Conservation (phyloP, 2,797 vertebrate species). For the Anolis apletophallus region DNA sequence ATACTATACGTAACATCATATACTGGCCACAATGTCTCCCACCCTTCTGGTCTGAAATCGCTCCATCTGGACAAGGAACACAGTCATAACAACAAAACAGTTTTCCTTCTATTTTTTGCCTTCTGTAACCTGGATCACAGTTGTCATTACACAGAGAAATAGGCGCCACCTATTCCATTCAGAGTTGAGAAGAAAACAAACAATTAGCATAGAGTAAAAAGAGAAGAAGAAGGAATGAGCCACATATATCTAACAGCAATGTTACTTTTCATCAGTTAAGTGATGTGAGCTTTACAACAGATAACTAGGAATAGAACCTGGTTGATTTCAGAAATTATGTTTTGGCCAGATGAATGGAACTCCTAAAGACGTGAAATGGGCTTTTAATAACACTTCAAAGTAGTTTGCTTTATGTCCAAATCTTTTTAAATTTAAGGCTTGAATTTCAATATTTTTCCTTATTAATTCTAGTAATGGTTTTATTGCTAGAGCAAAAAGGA, state of each 20-base stretch:
- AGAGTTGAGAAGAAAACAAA: not conserved
- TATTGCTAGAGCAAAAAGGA: no score
- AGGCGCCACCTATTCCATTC: not conserved
- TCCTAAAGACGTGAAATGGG: no score
- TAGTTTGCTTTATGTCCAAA: no score
- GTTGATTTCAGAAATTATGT: no score
- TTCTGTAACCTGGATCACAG: slow-evolving; percentile 6
- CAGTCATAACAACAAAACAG: slow-evolving; percentile 17
- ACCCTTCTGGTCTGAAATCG: not conserved
- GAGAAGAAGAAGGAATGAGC: not conserved
- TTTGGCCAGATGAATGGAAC: no score
- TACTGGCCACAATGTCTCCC: not conserved
- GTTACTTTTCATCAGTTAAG: not conserved
- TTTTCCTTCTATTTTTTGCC: not conserved
- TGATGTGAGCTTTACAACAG: not conserved
- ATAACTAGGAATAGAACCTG: no score
- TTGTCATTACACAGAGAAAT: slow-evolving; percentile 7
- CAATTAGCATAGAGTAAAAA: not conserved
- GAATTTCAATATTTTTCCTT: no score
- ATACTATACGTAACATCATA: not conserved
- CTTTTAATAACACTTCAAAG: no score
- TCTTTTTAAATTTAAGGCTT: no score
- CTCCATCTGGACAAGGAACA: slow-evolving; percentile 2
- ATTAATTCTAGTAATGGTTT: no score
- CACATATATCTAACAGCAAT: not conserved